Conservation (phyloP, 2,113 vertebrate genomes). For the Cheirogaleus medius region DNA sequence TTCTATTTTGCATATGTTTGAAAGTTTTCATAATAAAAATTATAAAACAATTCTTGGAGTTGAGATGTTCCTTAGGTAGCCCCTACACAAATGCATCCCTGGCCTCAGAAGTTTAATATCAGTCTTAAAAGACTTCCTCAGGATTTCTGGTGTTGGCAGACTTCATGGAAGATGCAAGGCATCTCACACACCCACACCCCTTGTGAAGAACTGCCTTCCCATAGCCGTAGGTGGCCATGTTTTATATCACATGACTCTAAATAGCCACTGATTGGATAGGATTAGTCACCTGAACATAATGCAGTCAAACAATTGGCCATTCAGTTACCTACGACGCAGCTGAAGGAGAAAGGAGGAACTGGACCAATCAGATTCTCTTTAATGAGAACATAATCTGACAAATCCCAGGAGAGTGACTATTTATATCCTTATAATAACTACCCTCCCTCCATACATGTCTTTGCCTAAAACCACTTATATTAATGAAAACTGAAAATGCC, state of each 20-base stretch:
- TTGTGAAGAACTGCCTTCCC: background rate
- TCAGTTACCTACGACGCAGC: background rate
- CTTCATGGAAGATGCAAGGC: rapidly evolving
- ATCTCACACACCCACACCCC: background rate
- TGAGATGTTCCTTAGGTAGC: background rate
- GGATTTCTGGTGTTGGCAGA: background rate
- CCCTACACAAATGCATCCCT: background rate
- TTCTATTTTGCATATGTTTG: background rate
- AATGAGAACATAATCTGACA: background rate
- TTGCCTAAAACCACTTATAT: background rate
- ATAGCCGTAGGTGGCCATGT: background rate
- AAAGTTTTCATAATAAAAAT: background rate
- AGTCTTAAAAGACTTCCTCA: background rate
- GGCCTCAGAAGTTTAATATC: background rate
- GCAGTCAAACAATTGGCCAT: background rate
- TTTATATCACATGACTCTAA: background rate
- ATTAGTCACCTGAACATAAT: background rate
- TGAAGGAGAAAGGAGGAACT: background rate
- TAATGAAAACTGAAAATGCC: background rate
- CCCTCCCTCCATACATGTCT: background rate
- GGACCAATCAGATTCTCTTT: background rate
- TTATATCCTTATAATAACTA: background rate
- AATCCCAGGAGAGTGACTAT: background rate
- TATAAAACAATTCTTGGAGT: background rate
- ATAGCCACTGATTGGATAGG: background rate